phyloP scores from a whole-genome alignment of 2,113 vertebrate species.

The Lonchura striata region DNA sequence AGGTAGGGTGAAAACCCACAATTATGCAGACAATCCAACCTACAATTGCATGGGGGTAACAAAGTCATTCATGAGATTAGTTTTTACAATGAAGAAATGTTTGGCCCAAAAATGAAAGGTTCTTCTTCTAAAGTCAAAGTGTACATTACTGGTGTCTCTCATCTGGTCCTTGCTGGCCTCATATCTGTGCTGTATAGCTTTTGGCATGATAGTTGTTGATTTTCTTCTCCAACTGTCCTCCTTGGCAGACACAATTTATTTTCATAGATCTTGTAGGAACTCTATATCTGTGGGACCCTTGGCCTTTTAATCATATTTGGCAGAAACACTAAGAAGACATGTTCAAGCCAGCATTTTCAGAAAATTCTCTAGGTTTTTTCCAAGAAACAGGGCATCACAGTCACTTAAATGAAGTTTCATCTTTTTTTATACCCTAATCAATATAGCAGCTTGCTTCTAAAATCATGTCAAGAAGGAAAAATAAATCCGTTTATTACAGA shows the following conservation, averaged over 20 bases:
- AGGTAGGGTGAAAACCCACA: neutral
- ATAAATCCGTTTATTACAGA: neutral
- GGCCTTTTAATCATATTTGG: neutral
- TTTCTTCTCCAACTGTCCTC: neutral
- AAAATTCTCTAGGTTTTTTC: neutral
- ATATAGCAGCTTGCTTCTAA: neutral
- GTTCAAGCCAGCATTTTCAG: neutral
- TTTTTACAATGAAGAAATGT: neutral
- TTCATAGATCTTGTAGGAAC: neutral
- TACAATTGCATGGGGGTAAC: neutral
- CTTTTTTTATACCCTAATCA: neutral
- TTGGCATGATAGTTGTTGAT: neutral
- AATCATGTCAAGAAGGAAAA: neutral
- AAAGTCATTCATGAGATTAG: neutral
- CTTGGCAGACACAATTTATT: slow-evolving; percentile 14
- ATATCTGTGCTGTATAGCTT: neutral
- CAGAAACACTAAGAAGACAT: neutral
- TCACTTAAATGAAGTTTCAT: neutral
- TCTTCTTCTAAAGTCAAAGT: neutral
- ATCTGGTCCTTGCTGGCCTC: neutral
- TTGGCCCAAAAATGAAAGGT: neutral
- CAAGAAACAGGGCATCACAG: neutral
- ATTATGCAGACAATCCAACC: neutral
- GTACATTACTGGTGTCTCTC: neutral
- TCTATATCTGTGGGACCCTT: neutral